Evolutionary conservation across 2,888 invertebrate species (phyloP).

Genomic region (Noctua fimbriata): DNA sequence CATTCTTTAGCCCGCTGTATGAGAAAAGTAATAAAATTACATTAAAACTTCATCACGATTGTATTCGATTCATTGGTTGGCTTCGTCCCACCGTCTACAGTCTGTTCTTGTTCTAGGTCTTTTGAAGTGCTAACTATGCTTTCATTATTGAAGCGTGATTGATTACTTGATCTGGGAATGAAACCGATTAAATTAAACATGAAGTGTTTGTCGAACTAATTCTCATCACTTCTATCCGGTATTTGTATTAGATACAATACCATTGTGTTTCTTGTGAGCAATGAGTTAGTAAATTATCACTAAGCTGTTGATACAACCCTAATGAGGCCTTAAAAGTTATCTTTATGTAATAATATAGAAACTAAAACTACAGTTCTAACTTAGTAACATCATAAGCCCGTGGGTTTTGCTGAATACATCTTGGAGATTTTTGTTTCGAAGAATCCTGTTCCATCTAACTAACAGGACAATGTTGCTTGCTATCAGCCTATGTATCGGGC

Average conservation of each 20-base stretch:
- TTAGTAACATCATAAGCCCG: too few species aligned
- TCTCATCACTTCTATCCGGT: constrained; percentile 27
- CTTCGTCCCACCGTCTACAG: constrained; percentile 30
- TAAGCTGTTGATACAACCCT: background rate
- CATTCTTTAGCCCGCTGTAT: constrained; percentile 26
- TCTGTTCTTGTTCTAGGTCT: constrained; percentile 43
- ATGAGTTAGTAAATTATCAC: background rate
- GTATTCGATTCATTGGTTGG: constrained; percentile 44
- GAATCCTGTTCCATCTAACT: background rate
- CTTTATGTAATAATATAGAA: background rate
- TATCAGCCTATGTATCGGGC: background rate
- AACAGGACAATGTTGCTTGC: background rate
- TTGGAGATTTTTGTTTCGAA: background rate
- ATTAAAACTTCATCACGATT: constrained; percentile 49
- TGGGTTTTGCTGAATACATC: background rate
- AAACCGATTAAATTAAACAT: constrained; percentile 24
- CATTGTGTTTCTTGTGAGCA: constrained; percentile 4
- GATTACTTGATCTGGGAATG: constrained; percentile 47
- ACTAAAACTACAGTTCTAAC: background rate
- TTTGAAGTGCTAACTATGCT: constrained; percentile 40
- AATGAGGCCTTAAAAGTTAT: background rate
- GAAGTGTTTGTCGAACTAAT: constrained; percentile 13
- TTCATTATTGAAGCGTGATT: constrained; percentile 39
- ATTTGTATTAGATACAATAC: background rate
- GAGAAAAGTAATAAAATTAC: constrained; percentile 55